Evolutionary conservation across 2,888 invertebrate species (phyloP), one percentile per base, ranked within the genome.

Genomic region (Oxyteleia sp.): DNA sequence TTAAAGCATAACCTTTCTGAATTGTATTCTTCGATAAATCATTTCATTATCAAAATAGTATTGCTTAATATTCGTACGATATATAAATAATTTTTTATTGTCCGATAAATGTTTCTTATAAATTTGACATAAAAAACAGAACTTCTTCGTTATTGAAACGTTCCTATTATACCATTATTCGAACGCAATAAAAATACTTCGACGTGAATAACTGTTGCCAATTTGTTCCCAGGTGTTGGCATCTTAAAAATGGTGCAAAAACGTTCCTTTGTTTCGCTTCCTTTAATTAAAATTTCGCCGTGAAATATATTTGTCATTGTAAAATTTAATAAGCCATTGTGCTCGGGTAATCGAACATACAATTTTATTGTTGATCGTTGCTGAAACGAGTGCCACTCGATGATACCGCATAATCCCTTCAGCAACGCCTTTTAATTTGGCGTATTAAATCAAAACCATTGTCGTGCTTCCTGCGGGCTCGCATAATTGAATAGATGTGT

Each of bases 401-500:
- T 59, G 66, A 57, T 47, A 35, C 43, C 16, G 45, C 55, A 47
- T 75, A 75, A 75, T 75, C 57, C 38, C 47, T 64, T 47, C 23
- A 68, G 41, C 29, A 51, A 51, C 69, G 69, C 69, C 69, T 63
- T 69, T 69, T 45, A 63, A 69, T 69, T 69, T 63, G 53, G 41
- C 26, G 63, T 69, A 63, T 78, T 69, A 63, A 69, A 69, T 78
- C 78, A 78, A 69, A 78, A 63, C 55, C 55, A 78, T 69, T 78
- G 78, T 78, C 45, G 57, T 35, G 38, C 29, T 47, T 78, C 38
- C 66, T 55, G 71, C 63, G 57, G 55, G 64, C 55, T 63, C 55
- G 41, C 41, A 71, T 53, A 79, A 79, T 71, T 79, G 71, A 79
- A 79, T 79, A 79, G 64, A 64, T 64, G 79, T 71, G 63, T 79